phyloP scores from a whole-genome alignment of 2,797 vertebrate species.

The Nannoperca obscura region DNA sequence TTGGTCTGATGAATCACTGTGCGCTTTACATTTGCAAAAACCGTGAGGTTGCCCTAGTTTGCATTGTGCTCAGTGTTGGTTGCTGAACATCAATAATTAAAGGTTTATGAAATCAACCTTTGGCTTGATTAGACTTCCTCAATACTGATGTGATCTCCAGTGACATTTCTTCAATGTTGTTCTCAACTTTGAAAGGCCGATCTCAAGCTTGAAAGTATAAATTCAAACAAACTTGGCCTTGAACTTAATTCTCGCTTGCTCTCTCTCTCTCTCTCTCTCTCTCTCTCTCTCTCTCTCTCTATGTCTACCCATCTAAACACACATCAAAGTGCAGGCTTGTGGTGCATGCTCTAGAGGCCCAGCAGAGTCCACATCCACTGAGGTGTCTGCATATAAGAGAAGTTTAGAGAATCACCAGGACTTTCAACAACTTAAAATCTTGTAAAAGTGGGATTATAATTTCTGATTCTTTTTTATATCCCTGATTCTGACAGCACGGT shows the following conservation, averaged over 20 bases:
- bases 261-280: slow-evolving; percentile 2
- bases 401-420: slow-evolving; percentile 60
- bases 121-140: slow-evolving; percentile 26
- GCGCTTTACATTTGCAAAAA: slow-evolving; percentile 4
- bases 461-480: slow-evolving; percentile 69
- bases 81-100: slow-evolving; percentile 50
- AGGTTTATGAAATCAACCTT: slow-evolving; percentile 49
- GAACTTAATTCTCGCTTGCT: slow-evolving; percentile 35
- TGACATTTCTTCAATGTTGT: slow-evolving; percentile 27
- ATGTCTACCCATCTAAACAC: slow-evolving; percentile 55
- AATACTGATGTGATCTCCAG: slow-evolving; percentile 32
- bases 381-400: slow-evolving; percentile 57
- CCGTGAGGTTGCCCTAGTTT: slow-evolving; percentile 15
- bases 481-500: slow-evolving; percentile 52
- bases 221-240: slow-evolving; percentile 58
- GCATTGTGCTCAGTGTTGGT: slow-evolving; percentile 22
- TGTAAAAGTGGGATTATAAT: slow-evolving; percentile 66
- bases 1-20: background rate
- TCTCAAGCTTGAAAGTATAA: slow-evolving; percentile 53
- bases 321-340: slow-evolving; percentile 63
- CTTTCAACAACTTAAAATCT: slow-evolving; percentile 62
- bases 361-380: slow-evolving; percentile 34
- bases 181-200: slow-evolving; percentile 34
- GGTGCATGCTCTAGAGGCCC: slow-evolving; percentile 53
- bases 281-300: slow-evolving; percentile 22